Base-by-base conservation (phyloP, 2,888 invertebrate species). In the Drosophila paramelanica region DNA sequence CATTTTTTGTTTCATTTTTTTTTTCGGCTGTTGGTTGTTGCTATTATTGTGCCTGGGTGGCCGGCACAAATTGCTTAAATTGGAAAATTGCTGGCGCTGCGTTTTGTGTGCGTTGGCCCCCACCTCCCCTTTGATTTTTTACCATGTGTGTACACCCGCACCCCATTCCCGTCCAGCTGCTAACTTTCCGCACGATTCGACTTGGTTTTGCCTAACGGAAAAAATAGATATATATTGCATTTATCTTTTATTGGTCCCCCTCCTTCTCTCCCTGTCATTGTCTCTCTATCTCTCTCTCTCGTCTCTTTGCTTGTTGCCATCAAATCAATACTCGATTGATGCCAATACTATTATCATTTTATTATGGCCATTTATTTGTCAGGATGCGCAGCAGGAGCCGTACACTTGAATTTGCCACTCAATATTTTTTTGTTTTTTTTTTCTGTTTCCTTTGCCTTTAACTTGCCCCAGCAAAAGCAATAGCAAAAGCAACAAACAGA, bases 301-400 rank as follows among this genome's bases (percentile, higher is more conserved):
- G 10, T 10, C 2, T 10, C 31, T 25, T 23, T 66, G 62, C 59
- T 69, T 71, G 59, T 60, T 73, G 73, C 80, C 77, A 77, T 77
- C 89, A 84, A 86, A 88, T 88, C 83, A 86, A 86, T 84, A 88
- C 88, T 81, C 86, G 88, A 88, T 84, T 89, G 89, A 88, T 88
- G 84, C 86, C 78, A 79, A 81, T 82, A 75, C 88, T 76, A 89
- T 89, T 89, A 88, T 89, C 81, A 79, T 88, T 89, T 81, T 88
- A 89, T 88, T 84, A 82, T 86, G 82, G 82, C 76, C 82, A 86
- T 89, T 88, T 84, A 81, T 88, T 88, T 83, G 81, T 72, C 69
- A 79, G 73, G 42, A 66, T 46, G 49, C 53, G 6, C 65, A 51
- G 57, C 61, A 53, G 59, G 53, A 67, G 67, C 51, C 36, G 27